These are phyloP conservation scores for Willowsia nigromaculata DNA, from an alignment of 2,888 invertebrate genomes.

Conservation along the genomic window DNA sequence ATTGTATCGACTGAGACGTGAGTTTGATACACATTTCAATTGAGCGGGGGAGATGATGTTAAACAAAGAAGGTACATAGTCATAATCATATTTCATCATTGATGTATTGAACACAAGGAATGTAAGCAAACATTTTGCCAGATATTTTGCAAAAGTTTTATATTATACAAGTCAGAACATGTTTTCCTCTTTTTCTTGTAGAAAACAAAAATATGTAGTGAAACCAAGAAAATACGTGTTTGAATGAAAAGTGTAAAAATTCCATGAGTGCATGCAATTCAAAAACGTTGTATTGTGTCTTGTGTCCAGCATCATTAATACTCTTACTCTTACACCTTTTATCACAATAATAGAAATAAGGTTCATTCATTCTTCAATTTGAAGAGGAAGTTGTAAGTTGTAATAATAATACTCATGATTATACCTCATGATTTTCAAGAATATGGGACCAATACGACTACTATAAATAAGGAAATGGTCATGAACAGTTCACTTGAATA, in stretches of 20 bases:
- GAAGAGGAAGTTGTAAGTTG: constrained; percentile 29
- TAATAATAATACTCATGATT: neutral
- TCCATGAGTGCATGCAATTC: neutral
- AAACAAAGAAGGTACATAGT: neutral
- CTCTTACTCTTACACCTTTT: neutral
- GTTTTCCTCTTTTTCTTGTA: no score
- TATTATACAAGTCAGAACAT: no score
- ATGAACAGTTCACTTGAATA: neutral
- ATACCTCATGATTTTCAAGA: neutral
- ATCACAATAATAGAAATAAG: neutral
- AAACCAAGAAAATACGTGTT: neutral
- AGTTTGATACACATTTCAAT: no score
- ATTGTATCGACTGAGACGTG: no score
- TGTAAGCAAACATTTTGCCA: constrained; percentile 1
- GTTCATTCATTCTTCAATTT: constrained; percentile 26
- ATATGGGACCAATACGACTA: neutral
- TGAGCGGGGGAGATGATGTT: no score
- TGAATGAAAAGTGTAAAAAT: constrained; percentile 10
- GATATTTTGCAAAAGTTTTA: no score
- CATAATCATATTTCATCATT: neutral
- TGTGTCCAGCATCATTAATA: no score
- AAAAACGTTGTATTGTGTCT: constrained; percentile 8
- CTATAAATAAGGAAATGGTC: constrained; percentile 32
- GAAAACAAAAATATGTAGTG: no score
- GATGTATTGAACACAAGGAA: no score